Conservation (phyloP, 2,797 vertebrate genomes). For the Trichosurus vulpecula region DNA sequence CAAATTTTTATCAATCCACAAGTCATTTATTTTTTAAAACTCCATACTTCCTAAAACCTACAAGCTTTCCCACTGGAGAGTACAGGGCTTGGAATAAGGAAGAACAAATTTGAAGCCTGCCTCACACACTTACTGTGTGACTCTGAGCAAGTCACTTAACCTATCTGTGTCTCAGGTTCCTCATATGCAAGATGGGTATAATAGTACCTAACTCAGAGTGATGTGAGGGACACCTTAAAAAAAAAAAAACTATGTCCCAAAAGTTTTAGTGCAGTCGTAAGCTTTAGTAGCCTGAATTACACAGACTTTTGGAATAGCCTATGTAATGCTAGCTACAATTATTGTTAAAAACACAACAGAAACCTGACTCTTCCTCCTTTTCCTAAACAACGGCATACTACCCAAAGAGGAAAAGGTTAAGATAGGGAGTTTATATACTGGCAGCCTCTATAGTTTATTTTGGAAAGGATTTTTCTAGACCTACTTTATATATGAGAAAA, state of each 20-base stretch:
- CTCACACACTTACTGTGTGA: not conserved
- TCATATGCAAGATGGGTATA: not conserved
- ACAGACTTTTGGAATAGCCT: not conserved
- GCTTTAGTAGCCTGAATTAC: not conserved
- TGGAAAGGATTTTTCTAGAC: not conserved
- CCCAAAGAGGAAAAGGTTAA: not conserved
- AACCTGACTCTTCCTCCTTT: not conserved
- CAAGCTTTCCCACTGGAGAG: not conserved
- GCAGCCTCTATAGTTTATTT: not conserved
- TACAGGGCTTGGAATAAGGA: not conserved
- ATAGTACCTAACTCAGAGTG: not conserved
- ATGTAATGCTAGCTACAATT: not conserved
- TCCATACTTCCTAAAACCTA: not conserved
- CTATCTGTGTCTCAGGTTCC: not conserved
- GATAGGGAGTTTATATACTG: not conserved
- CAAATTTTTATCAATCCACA: not conserved
- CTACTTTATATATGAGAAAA: not conserved
- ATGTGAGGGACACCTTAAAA: not conserved
- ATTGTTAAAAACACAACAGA: not conserved
- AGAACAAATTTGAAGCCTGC: not conserved
- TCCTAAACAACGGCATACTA: not conserved
- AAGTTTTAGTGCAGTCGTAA: not conserved
- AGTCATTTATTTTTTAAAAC: not conserved
- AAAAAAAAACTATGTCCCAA: not conserved
- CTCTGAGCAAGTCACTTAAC: not conserved